These are phyloP conservation scores for Cantharis flavilabris DNA, from an alignment of 2,888 invertebrate species.

Conservation along the genomic window DNA sequence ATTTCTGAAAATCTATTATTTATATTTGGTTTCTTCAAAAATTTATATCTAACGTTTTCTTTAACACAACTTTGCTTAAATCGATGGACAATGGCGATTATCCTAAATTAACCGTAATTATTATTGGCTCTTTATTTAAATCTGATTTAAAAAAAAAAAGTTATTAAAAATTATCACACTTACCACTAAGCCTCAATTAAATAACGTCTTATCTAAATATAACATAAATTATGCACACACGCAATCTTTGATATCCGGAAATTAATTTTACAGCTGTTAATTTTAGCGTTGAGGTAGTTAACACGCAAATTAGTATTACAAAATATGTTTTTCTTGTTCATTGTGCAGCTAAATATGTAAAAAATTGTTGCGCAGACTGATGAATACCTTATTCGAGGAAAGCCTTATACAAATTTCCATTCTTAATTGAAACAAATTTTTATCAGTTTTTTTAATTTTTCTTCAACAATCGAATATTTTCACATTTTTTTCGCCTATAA, in stretches of 20 bases:
- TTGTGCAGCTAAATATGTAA: not conserved
- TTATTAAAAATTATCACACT: slow-evolving; percentile 11
- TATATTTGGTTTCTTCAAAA: not conserved
- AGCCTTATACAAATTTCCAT: not conserved
- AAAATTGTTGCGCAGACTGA: not conserved
- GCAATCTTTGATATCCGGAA: slow-evolving; percentile 23
- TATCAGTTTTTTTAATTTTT: not conserved
- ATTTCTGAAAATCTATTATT: not conserved
- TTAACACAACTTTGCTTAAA: not conserved
- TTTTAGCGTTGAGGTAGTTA: slow-evolving; percentile 17
- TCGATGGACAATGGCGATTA: not conserved
- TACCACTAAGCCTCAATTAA: slow-evolving; percentile 16
- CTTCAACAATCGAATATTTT: not conserved
- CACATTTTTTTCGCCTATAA: not conserved
- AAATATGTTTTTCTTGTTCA: slow-evolving; percentile 4
- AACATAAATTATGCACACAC: slow-evolving; percentile 23
- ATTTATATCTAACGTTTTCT: not conserved
- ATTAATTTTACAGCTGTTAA: slow-evolving; percentile 27
- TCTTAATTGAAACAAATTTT: not conserved
- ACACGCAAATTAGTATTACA: slow-evolving; percentile 26
- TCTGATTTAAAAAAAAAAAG: not conserved
- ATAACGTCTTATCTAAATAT: slow-evolving; percentile 17
- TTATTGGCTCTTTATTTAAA: not conserved
- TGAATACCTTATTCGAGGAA: not conserved
- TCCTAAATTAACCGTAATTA: not conserved